A percentile compares a stretch with the other conserved stretches of the same genome.
phyloP scores from a whole-genome alignment of 1,140 invertebrate species.

The Pomacea maculata region DNA sequence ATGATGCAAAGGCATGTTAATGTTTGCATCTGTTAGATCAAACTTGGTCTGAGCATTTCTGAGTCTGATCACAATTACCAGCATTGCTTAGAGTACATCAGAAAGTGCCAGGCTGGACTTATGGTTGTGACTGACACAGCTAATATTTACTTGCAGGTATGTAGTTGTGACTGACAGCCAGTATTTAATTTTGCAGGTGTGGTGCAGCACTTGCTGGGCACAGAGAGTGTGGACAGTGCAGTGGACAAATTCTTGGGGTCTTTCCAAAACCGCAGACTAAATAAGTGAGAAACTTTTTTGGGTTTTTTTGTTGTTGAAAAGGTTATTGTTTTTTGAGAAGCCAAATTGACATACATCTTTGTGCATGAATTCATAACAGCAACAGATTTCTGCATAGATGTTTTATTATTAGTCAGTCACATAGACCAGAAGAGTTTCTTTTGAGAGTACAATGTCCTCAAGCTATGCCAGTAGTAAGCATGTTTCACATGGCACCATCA shows the following conservation, averaged over 20 bases:
- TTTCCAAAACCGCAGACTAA: constrained; percentile 37
- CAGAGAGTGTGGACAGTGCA: constrained; percentile 32
- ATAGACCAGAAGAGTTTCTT: neutral
- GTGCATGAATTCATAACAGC: no score
- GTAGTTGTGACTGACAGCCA: neutral
- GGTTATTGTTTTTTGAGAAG: no score
- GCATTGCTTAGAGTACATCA: neutral
- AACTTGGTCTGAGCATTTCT: no score
- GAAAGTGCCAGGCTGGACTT: neutral
- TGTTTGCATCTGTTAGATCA: no score
- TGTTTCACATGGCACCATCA: neutral
- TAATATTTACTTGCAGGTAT: neutral
- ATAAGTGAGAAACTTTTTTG: constrained; percentile 19
- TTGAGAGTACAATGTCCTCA: neutral
- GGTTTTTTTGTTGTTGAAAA: no score
- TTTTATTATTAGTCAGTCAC: neutral
- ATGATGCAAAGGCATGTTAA: no score
- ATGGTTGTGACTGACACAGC: neutral
- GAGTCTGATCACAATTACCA: neutral
- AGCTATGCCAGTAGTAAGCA: neutral
- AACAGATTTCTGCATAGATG: no score
- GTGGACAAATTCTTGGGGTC: constrained; percentile 39
- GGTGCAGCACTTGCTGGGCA: constrained; percentile 24
- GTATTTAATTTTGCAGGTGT: constrained; percentile 25
- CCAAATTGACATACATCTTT: no score